Conservation (phyloP, 2,888 invertebrate genomes). For the Torymus aiolomorphi region DNA sequence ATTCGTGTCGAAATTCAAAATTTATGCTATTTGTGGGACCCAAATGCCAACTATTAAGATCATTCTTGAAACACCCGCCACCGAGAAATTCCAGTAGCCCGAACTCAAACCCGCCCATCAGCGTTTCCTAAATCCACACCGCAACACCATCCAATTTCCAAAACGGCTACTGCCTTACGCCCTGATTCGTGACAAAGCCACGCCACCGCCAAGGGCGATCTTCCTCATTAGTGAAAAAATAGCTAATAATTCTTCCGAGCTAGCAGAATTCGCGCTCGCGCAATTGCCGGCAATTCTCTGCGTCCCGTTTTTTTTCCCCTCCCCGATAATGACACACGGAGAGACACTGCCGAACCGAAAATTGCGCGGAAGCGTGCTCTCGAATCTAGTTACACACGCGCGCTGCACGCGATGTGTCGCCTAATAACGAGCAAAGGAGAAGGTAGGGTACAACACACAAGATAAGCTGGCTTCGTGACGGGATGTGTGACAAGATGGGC, state of each 20-base stretch:
- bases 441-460: not conserved
- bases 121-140: not conserved
- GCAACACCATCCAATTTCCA: not conserved
- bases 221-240: not conserved
- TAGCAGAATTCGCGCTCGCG: not conserved
- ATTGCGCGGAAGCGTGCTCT: no score
- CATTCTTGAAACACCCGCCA: no score
- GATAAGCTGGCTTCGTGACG: conserved; percentile 39
- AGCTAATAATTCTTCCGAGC: not conserved
- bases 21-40: no score
- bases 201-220: conserved; percentile 1
- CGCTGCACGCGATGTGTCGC: conserved; percentile 47
- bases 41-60: no score
- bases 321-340: not conserved
- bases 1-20: no score
- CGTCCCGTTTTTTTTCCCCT: conserved; percentile 39
- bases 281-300: conserved; percentile 35
- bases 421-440: conserved; percentile 33
- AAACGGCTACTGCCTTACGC: not conserved
- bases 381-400: conserved; percentile 50
- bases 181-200: no score
- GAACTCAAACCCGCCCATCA: not conserved
- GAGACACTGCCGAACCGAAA: no score
- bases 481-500: conserved; percentile 40
- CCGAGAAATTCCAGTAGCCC: no score